These are phyloP conservation scores for Uropetala carovei DNA, from an alignment of 2,888 invertebrate species.

Conservation along the genomic window DNA sequence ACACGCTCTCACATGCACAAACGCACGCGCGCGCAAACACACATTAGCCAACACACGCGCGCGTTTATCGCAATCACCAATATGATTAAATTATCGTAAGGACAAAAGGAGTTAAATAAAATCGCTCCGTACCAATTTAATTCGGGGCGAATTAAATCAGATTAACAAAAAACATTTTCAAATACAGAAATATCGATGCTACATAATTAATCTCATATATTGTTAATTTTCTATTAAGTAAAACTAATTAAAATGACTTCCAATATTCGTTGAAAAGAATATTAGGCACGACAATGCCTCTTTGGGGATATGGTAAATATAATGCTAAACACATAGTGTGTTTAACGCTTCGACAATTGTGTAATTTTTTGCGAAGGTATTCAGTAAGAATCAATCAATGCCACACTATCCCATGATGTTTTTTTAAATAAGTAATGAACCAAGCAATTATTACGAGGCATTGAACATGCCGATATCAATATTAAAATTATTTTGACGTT, in stretches of 20 bases:
- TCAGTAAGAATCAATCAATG: too few species aligned
- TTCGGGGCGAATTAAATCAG: not conserved
- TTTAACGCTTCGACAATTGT: too few species aligned
- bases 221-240: not conserved
- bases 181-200: not conserved
- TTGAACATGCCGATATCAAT: too few species aligned
- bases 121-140: not conserved
- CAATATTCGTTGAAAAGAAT: not conserved
- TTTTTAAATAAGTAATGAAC: too few species aligned
- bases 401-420: too few species aligned
- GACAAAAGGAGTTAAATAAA: not conserved
- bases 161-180: not conserved
- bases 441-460: too few species aligned
- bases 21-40: not conserved
- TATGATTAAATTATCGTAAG: not conserved
- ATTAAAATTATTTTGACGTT: too few species aligned
- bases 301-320: not conserved
- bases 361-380: too few species aligned
- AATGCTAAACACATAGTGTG: too few species aligned
- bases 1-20: slow-evolving; percentile 15
- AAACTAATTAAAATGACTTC: slow-evolving; percentile 10
- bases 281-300: not conserved
- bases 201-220: not conserved
- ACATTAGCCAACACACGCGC: not conserved
- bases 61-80: not conserved